These are phyloP conservation scores for Macrobrachium rosenbergii DNA, from an alignment of 1,140 invertebrate genomes.

Conservation along the genomic window DNA sequence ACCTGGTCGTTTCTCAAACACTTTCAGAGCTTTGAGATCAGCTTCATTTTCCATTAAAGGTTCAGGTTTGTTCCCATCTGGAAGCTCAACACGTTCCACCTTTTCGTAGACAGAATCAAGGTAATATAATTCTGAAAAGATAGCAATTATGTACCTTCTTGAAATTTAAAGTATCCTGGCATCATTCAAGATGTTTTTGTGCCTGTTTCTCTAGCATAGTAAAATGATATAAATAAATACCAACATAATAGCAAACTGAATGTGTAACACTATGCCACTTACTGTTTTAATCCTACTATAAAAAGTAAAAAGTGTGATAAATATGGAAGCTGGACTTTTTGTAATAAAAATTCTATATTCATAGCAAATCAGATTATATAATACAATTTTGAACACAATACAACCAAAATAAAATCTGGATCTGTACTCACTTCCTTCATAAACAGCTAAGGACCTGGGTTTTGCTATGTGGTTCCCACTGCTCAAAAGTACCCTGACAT, in stretches of 20 bases:
- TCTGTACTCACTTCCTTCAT: slow-evolving; percentile 59
- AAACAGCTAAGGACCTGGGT: slow-evolving; percentile 64
- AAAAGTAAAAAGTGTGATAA: too few relatives aligned
- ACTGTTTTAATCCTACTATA: too few relatives aligned
- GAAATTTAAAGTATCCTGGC: too few relatives aligned
- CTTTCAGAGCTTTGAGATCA: slow-evolving; percentile 88
- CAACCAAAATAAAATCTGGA: neutral
- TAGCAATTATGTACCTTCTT: neutral
- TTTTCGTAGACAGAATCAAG: slow-evolving; percentile 92
- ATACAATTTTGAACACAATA: too few relatives aligned
- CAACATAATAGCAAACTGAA: too few relatives aligned
- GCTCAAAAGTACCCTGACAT: slow-evolving; percentile 79
- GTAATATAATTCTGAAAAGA: slow-evolving; percentile 79
- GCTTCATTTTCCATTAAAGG: slow-evolving; percentile 87
- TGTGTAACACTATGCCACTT: too few relatives aligned
- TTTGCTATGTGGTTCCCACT: slow-evolving; percentile 77
- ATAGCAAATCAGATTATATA: too few relatives aligned
- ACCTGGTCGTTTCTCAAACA: slow-evolving; percentile 87
- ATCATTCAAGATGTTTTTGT: too few relatives aligned
- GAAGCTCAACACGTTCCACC: slow-evolving; percentile 88
- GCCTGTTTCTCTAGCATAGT: too few relatives aligned
- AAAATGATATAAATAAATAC: too few relatives aligned
- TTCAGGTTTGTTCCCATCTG: slow-evolving; percentile 82
- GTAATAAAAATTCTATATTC: too few relatives aligned
- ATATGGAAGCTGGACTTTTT: too few relatives aligned